Base-by-base conservation (phyloP, 2,113 vertebrate genomes). In the Mungos mungo region DNA sequence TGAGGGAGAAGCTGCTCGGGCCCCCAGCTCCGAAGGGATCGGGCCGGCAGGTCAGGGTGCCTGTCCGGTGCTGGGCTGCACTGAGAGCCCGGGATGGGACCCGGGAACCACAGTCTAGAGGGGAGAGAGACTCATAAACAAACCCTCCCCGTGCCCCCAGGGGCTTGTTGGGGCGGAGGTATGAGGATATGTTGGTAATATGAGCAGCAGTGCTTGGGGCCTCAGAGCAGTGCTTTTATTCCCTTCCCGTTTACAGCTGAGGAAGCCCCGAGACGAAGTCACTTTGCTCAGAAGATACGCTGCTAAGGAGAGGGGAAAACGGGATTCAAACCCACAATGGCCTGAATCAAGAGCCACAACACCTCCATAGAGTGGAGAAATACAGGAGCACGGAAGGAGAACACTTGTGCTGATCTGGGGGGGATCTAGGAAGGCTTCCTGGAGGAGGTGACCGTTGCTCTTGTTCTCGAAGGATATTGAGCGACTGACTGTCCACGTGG, bases 61-160 rank as follows among this genome's bases (percentile, higher is more conserved):
- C 50, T 50, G 27, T 13, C 33, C 38, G 31, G 38, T 31, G 29
- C 63, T 29, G 92, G 65, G n/a, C 65, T 3, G 3, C 7, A 0
- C n/a, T 19, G n/a, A 41, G 74, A 38, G 35, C 66, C 9, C 4
- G 50, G 11, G 23, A 41, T 5, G 41, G 41, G 41, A 41, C 66
- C 47, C 38, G 66, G 57, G 50, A n/a, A 69, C 1, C 41, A 69
- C 38, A 15, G 5, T 38, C 19, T 65, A 7, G 60, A 88, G 47
- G 16, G 33, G 16, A 68, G 38, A 88, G 47, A 79, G 50, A 54
- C 19, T 45, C 1, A 0, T 10, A 65, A 93, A 50, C 71, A 16
- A 35, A 7, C 0, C 0, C 3, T 33, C 87, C 16, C 13, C 16
- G 0, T 2, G 81, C 12, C 2, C 5, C 1, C 9, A 4, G 18